Base-by-base conservation (phyloP, 1,140 invertebrate genomes). In the Vollenhovia emeryi region DNA sequence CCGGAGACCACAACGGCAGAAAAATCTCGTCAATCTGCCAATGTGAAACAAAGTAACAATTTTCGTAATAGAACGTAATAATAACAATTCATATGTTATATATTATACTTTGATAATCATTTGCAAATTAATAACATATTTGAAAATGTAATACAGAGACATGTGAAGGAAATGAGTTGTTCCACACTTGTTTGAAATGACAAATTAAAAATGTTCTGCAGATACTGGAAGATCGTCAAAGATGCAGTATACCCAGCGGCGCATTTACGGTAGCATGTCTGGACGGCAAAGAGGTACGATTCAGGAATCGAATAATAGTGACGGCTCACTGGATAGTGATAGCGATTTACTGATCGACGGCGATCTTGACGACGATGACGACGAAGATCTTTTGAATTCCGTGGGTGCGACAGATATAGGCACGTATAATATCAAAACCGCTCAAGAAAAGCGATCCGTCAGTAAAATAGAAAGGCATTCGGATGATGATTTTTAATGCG, bases 221-320 rank as follows among this genome's bases (percentile, higher is more conserved):
- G 92, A 86, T 27, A 59, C 90, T 18, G 92, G 88, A 30, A 93
- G 92, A 89, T 83, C 92, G 0, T 93, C 94, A 0, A 91, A 93
- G 76, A 86, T 92, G 7, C 93, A 94, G 66, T 85, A 93, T 15
- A 84, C 91, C 0, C 93, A 95, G 83, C 91, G 95, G 45, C 91
- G 94, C 62, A 93, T 96, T 60, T 96, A 95, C 83, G 96, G 96
- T 15, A 95, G 94, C 48, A 95, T 96, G 95, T 95, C 95, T 8
- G 96, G 94, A 60, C 90, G 94, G 36, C 94, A 92, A 43, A 88
- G 91, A 30, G 93, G 92, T 55, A 89, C 87, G 3, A 93, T 93
- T 40, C 92, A 93, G 36, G 95, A 95, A 83, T 76, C 93, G 18
- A 93, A 94, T 18, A 93, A 93, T 33, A 94, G 92, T 60, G 93